Conservation (phyloP, 2,888 invertebrate genomes). For the Ommatoiulus sabulosus region DNA sequence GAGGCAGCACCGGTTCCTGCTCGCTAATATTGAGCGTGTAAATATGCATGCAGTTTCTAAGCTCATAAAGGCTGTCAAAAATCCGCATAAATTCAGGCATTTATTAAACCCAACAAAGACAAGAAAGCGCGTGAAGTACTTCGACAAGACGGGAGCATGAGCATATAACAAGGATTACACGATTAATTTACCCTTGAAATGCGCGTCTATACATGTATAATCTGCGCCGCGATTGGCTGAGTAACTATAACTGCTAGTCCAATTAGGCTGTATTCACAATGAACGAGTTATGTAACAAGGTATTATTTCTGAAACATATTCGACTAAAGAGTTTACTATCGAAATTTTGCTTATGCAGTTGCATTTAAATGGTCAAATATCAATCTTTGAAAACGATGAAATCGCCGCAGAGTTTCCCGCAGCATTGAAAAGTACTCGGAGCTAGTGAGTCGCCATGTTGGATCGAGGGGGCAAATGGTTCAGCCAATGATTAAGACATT, state of each 20-base stretch:
- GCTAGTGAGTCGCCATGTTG: not conserved
- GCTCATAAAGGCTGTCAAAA: not conserved
- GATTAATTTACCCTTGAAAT: no score
- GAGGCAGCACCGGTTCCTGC: not conserved
- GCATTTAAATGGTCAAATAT: no score
- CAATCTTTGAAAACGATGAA: not conserved
- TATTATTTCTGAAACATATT: no score
- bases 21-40: not conserved
- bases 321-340: no score
- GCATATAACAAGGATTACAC: no score
- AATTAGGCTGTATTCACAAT: no score
- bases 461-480: not conserved
- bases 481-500: constrained; percentile 47
- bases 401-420: not conserved
- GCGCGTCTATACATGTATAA: no score
- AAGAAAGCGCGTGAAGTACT: not conserved
- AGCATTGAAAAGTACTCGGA: not conserved
- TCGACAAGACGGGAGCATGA: no score
- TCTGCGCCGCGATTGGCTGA: no score
- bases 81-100: not conserved
- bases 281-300: no score
- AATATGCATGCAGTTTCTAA: not conserved
- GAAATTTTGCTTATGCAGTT: no score
- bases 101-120: not conserved
- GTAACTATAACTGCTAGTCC: no score